Evolutionary conservation across 2,888 invertebrate genomes (phyloP).

Genomic region (Erebia aethiops): DNA sequence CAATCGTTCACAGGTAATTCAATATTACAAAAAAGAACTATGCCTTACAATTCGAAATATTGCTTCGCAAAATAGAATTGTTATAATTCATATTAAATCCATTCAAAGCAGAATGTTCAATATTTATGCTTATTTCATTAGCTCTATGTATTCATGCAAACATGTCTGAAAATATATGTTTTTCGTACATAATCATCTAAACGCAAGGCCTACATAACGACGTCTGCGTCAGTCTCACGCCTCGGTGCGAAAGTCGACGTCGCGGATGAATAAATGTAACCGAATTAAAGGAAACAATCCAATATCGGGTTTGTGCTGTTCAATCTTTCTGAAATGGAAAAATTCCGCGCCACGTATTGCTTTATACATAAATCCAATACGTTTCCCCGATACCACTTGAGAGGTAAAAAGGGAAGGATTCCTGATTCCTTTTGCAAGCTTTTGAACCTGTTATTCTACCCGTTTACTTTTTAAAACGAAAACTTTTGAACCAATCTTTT

Average conservation of each 20-base stretch:
- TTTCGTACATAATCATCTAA: background rate
- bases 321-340: slow-evolving; percentile 23
- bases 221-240: slow-evolving; percentile 9
- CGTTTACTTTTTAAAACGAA: background rate
- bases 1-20: no score
- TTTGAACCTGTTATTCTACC: background rate
- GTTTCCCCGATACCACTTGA: slow-evolving; percentile 3
- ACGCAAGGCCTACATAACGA: background rate
- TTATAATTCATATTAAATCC: background rate
- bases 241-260: background rate
- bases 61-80: background rate
- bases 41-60: background rate
- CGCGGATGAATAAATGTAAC: slow-evolving; percentile 34
- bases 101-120: background rate
- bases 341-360: slow-evolving; percentile 23
- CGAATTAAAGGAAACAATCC: slow-evolving; percentile 35
- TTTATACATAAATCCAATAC: slow-evolving; percentile 25
- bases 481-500: background rate
- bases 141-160: background rate
- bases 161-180: background rate
- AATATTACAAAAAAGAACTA: no score
- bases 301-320: slow-evolving; percentile 32
- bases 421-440: slow-evolving; percentile 6
- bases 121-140: no score
- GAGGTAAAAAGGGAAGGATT: slow-evolving; percentile 14